A percentile compares a stretch with the other conserved stretches of the same genome.
These are phyloP conservation scores for Agrotis ipsilon DNA, from an alignment of 2,888 invertebrate species.

Conservation along the genomic window DNA sequence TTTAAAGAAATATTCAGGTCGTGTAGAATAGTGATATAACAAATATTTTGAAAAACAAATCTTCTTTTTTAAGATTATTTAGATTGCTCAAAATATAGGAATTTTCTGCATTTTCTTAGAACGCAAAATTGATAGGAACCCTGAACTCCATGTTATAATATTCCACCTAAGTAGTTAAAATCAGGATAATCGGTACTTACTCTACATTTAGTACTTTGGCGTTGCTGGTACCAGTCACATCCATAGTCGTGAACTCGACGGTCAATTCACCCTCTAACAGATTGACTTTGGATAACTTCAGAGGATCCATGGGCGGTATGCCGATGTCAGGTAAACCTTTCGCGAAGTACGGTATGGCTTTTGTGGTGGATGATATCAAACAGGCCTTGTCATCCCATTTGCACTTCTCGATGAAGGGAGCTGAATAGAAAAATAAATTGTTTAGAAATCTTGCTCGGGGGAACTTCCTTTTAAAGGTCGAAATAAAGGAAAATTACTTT, in stretches of 20 bases:
- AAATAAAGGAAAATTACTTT: too few relatives aligned
- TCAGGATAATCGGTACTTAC: conserved; percentile 23
- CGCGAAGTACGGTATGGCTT: conserved; percentile 39
- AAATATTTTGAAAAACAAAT: too few relatives aligned
- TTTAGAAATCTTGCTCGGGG: too few relatives aligned
- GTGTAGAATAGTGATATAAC: too few relatives aligned
- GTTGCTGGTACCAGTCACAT: conserved; percentile 26
- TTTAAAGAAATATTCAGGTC: too few relatives aligned
- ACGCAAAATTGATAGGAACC: too few relatives aligned
- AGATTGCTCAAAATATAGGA: too few relatives aligned
- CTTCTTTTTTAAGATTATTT: too few relatives aligned
- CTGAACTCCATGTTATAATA: too few relatives aligned
- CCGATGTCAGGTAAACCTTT: conserved; percentile 39
- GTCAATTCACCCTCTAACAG: conserved; percentile 26
- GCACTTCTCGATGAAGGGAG: conserved; percentile 55
- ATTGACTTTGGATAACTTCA: conserved; percentile 15
- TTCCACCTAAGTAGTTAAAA: too few relatives aligned
- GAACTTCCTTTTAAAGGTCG: too few relatives aligned
- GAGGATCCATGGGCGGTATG: conserved; percentile 42
- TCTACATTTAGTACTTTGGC: conserved; percentile 39
- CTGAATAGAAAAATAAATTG: conserved; percentile 19
- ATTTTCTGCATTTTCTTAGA: too few relatives aligned
- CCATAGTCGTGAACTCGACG: conserved; percentile 24
- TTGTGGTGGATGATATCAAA: conserved; percentile 32
- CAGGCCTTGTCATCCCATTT: conserved; percentile 46